Conservation (phyloP, 2,113 vertebrate species). For the Anhinga rufa region DNA sequence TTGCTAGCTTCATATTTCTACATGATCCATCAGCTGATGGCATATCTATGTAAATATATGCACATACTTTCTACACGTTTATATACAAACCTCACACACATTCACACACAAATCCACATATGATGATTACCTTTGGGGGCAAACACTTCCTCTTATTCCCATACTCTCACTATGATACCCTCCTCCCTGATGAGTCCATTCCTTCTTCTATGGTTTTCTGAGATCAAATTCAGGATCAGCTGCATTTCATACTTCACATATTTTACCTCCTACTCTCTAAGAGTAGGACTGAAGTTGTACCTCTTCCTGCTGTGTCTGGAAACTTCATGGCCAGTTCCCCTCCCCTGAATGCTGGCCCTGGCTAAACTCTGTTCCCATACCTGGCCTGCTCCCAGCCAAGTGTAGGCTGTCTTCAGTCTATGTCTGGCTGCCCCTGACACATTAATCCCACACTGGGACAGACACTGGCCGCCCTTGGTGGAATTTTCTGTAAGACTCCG, state of each 20-base stretch:
- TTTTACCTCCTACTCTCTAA: not conserved
- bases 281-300: not conserved
- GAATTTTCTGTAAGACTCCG: not conserved
- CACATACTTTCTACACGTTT: not conserved
- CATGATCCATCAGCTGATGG: constrained; percentile 34
- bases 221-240: not conserved
- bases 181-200: not conserved
- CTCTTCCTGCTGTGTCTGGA: not conserved
- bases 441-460: not conserved
- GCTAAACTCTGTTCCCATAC: not conserved
- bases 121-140: not conserved
- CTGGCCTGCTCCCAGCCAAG: not conserved
- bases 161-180: not conserved
- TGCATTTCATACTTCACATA: not conserved
- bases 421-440: not conserved
- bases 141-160: not conserved
- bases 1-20: not conserved
- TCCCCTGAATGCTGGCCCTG: not conserved
- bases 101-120: constrained; percentile 6
- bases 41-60: not conserved
- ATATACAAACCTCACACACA: not conserved
- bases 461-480: not conserved
- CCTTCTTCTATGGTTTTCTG: not conserved
- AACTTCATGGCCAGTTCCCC: not conserved
- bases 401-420: not conserved